phyloP scores from a whole-genome alignment of 2,797 vertebrate genomes.

The Microchirus variegatus region DNA sequence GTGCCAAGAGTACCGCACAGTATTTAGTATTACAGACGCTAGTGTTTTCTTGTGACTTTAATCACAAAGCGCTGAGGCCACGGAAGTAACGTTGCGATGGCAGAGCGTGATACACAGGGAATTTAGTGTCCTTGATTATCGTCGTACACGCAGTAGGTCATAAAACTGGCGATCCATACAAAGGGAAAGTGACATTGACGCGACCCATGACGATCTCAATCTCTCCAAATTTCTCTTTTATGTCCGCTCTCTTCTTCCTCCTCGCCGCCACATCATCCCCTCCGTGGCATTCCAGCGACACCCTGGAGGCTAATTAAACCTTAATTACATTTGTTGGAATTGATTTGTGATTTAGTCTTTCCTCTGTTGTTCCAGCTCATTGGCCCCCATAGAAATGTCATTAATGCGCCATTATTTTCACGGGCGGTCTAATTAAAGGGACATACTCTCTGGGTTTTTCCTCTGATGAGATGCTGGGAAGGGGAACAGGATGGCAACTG shows the following conservation, averaged over 20 bases:
- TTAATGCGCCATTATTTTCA: slow-evolving; percentile 86
- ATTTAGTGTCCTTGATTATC: slow-evolving; percentile 30
- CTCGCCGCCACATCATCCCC: slow-evolving; percentile 58
- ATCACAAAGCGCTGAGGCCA: slow-evolving; percentile 46
- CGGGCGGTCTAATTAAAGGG: slow-evolving; percentile 83
- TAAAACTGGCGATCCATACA: slow-evolving; percentile 14
- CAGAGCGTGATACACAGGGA: slow-evolving; percentile 11
- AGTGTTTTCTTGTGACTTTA: slow-evolving; percentile 46
- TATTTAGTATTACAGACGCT: slow-evolving; percentile 53
- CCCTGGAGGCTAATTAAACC: slow-evolving; percentile 86
- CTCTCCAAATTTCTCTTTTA: slow-evolving; percentile 59
- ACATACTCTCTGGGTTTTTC: slow-evolving; percentile 77
- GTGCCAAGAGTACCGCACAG: slow-evolving; percentile 66
- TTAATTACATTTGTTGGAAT: slow-evolving; percentile 90
- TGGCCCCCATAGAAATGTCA: slow-evolving; percentile 85
- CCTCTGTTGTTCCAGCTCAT: slow-evolving; percentile 85
- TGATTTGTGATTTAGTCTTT: slow-evolving; percentile 88
- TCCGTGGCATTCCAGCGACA: slow-evolving; percentile 66
- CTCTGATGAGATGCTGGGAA: slow-evolving; percentile 73
- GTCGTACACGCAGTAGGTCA: slow-evolving; percentile 21
- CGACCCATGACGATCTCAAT: slow-evolving; percentile 52
- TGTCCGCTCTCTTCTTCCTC: slow-evolving; percentile 45
- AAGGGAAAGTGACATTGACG: slow-evolving; percentile 19
- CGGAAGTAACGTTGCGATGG: slow-evolving; percentile 14
- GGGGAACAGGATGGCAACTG: slow-evolving; percentile 62